Percentiles rank a stretch among this genome's conserved stretches.
phyloP scores from a whole-genome alignment of 2,888 invertebrate genomes.

The Phanerotoma sp. region DNA sequence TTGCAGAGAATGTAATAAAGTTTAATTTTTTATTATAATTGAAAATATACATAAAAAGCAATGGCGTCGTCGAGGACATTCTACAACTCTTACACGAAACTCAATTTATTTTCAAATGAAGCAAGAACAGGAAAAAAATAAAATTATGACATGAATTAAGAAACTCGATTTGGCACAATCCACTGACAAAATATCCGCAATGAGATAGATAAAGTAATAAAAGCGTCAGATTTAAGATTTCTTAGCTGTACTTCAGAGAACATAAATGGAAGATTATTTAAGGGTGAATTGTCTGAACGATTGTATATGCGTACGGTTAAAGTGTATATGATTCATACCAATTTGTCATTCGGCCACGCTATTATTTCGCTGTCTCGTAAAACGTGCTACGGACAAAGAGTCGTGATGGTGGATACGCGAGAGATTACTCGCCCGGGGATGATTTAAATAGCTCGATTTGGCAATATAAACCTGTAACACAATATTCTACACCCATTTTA shows the following conservation, averaged over 20 bases:
- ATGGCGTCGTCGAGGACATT: too few relatives aligned
- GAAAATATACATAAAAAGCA: not conserved
- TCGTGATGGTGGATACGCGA: conserved; percentile 9
- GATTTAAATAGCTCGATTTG: conserved; percentile 40
- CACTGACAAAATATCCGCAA: conserved; percentile 10
- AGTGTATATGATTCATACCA: conserved; percentile 30
- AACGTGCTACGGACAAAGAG: conserved; percentile 25
- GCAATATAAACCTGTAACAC: conserved; percentile 33
- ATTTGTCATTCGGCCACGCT: conserved; percentile 32
- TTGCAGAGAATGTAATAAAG: too few relatives aligned
- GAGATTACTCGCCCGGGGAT: conserved; percentile 31
- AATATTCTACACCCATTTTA: conserved; percentile 13
- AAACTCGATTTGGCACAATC: conserved; percentile 21
- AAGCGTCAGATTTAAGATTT: conserved; percentile 24
- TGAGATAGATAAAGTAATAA: conserved; percentile 20
- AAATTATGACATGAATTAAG: conserved; percentile 11
- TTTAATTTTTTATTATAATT: too few relatives aligned
- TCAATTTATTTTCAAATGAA: too few relatives aligned
- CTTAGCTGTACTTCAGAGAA: conserved; percentile 10
- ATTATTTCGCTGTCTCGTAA: conserved; percentile 36
- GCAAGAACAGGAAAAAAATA: too few relatives aligned
- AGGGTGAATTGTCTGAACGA: conserved; percentile 15
- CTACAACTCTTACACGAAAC: too few relatives aligned
- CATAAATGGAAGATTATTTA: conserved; percentile 22
- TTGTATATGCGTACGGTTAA: conserved; percentile 17